Evolutionary conservation across 1,140 invertebrate genomes (phyloP), one percentile per base, ranked within the genome.

Genomic region (Panagrolaimus sp.): DNA sequence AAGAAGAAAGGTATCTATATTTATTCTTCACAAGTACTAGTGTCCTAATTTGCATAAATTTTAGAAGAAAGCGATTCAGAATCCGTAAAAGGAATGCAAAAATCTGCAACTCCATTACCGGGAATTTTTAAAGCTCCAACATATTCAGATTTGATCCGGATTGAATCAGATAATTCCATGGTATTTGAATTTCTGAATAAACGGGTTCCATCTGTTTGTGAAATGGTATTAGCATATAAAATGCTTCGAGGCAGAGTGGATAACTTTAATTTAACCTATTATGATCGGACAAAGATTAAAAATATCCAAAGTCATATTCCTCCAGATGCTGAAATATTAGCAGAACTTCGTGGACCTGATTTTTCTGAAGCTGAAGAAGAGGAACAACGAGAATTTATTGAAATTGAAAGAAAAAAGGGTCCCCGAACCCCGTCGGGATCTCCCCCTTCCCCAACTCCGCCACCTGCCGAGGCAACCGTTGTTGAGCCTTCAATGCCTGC

Each of bases 41-140:
- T 58, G 17, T 21, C 21, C 28, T 21, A 10, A n/a, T 21, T 1
- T 21, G 1, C n/a, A 12, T 3, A n/a, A 4, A 52, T 58, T 58
- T 28, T n/a, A 58, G 52, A 58, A 58, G 52, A 58, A 58, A 58
- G 52, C 17, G 52, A 58, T 58, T 21, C 21, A 12, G 52, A 58
- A 58, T 21, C 52, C 2, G 12, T 28, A 21, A 28, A 58, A 14
- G 21, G 21, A 24, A 12, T 28, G 15, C 52, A 21, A 21, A 21
- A 58, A 26, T 12, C 52, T 58, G 52, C 21, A 10, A 58, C 52
- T 28, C 52, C 52, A 28, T 26, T 58, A 26, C 52, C 52, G 4
- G 52, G 52, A 21, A 28, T n/a, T 0, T 58, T 58, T 21, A 21
- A 28, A 58, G 52, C 52, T 28, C 52, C 52, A 21, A 58, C 21